Evolutionary conservation across 2,797 vertebrate species (phyloP).

Genomic region (Eospalax fontanierii): DNA sequence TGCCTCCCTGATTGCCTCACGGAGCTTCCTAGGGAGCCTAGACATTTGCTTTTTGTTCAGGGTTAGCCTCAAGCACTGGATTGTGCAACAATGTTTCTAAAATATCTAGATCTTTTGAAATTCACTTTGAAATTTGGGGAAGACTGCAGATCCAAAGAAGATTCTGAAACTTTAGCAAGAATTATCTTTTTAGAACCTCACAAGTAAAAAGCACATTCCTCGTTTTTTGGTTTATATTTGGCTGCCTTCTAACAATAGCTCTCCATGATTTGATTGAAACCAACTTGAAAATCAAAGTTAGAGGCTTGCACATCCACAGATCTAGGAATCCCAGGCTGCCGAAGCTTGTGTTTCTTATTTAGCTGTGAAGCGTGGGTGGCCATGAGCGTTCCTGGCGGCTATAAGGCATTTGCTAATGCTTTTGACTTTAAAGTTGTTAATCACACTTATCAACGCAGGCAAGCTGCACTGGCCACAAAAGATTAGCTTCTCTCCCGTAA

Average conservation of each 20-base stretch:
- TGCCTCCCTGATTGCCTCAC: background rate
- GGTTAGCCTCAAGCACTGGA: background rate
- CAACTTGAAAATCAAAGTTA: conserved; percentile 46
- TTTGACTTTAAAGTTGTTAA: conserved; percentile 80
- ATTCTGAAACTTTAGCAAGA: conserved; percentile 10
- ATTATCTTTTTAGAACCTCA: background rate
- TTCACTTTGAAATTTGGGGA: conserved; percentile 49
- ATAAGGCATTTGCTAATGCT: conserved; percentile 72
- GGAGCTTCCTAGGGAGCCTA: background rate
- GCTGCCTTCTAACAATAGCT: conserved; percentile 59
- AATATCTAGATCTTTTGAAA: conserved; percentile 39
- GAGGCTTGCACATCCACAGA: conserved; percentile 29
- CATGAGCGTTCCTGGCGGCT: conserved; percentile 68
- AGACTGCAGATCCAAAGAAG: conserved; percentile 2
- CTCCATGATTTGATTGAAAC: conserved; percentile 28
- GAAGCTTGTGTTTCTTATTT: conserved; percentile 70
- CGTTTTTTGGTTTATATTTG: background rate
- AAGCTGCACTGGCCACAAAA: conserved; percentile 74
- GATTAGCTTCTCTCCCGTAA: conserved; percentile 71
- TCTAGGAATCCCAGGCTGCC: conserved; percentile 4
- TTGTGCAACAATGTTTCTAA: background rate
- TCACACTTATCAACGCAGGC: conserved; percentile 74
- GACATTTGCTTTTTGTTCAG: conserved; percentile 52
- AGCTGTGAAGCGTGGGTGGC: conserved; percentile 69
- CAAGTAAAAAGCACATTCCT: conserved; percentile 44